Evolutionary conservation across 2,888 invertebrate species (phyloP).

Genomic region (Lepeophtheirus nordmannii): DNA sequence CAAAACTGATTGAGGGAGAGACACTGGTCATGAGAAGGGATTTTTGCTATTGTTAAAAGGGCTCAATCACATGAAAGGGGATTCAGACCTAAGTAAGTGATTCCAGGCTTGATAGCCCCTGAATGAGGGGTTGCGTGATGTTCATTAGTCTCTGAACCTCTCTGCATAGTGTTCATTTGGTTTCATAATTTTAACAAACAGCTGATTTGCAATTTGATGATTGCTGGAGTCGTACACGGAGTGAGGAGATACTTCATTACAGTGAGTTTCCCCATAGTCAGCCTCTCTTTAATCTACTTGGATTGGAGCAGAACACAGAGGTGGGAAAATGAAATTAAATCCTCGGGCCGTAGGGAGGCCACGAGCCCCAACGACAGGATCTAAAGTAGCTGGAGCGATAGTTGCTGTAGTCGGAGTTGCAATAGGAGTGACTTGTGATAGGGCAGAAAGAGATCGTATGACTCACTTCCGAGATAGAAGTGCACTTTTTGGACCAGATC

Average conservation of each 20-base stretch:
- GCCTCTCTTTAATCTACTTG: neutral
- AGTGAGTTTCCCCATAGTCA: neutral
- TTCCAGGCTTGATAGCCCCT: too few relatives aligned
- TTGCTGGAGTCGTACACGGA: neutral
- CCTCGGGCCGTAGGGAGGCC: neutral
- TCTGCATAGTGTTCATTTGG: too few relatives aligned
- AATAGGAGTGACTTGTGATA: neutral
- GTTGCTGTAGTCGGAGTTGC: neutral
- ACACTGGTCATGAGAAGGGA: too few relatives aligned
- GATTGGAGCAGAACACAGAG: neutral
- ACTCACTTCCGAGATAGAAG: neutral
- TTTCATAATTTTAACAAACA: too few relatives aligned
- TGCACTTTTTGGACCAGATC: neutral
- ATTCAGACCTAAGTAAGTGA: too few relatives aligned
- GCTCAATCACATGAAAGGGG: too few relatives aligned
- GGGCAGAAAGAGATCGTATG: neutral
- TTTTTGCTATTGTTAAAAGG: too few relatives aligned
- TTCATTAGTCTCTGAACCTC: too few relatives aligned
- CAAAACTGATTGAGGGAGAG: too few relatives aligned
- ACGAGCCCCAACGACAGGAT: neutral
- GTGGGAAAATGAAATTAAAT: conserved; percentile 4
- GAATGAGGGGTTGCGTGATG: too few relatives aligned
- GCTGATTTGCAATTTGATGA: neutral
- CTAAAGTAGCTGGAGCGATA: neutral
- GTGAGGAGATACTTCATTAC: neutral